These are phyloP conservation scores for Lithophane socia DNA, from an alignment of 2,888 invertebrate genomes.

Conservation along the genomic window DNA sequence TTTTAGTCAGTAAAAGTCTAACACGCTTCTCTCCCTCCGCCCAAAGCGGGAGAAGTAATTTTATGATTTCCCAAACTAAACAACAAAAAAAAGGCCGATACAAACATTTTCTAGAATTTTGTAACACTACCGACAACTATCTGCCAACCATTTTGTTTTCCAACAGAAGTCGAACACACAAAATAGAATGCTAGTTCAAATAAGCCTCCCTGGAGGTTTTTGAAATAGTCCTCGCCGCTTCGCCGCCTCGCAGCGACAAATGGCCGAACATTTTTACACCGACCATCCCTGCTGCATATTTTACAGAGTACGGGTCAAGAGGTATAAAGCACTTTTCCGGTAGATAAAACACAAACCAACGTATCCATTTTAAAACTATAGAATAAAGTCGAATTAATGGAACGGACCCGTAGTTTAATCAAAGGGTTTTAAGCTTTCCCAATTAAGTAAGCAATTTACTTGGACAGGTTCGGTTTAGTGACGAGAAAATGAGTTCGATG, in stretches of 20 bases:
- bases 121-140: not conserved
- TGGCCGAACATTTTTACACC: conserved; percentile 70
- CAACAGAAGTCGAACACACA: not conserved
- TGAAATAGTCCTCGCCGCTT: conserved; percentile 27
- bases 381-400: conserved; percentile 47
- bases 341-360: conserved; percentile 69
- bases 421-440: conserved; percentile 58
- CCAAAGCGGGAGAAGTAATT: too few species aligned
- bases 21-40: too few species aligned
- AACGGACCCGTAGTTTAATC: conserved; percentile 59
- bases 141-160: not conserved
- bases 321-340: conserved; percentile 73
- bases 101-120: not conserved
- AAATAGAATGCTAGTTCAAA: conserved; percentile 24
- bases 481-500: conserved; percentile 51
- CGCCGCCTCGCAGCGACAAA: conserved; percentile 62
- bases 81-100: too few species aligned
- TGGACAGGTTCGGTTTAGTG: conserved; percentile 48
- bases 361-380: conserved; percentile 59
- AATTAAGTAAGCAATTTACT: conserved; percentile 61
- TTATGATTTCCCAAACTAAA: too few species aligned
- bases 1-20: too few species aligned
- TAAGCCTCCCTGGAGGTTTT: conserved; percentile 32
- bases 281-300: conserved; percentile 70
- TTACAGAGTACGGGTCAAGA: conserved; percentile 71